Evolutionary conservation across 2,113 vertebrate genomes (phyloP), one percentile per base, ranked within the genome.

Genomic region (Anthoscopus minutus): DNA sequence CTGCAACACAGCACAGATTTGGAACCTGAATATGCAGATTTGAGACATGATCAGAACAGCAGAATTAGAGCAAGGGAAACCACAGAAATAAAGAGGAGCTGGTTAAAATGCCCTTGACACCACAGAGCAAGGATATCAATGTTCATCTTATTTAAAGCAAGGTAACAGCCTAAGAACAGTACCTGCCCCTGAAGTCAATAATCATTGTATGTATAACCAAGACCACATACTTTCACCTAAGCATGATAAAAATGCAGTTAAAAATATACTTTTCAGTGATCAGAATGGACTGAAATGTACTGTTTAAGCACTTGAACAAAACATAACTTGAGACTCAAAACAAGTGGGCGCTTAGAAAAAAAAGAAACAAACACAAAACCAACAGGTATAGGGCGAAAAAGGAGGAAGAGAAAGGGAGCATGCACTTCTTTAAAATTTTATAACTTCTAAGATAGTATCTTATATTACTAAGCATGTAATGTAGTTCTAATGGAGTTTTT

Each of bases 401-500:
- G 8, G 33, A 37, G 4, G 13, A 70, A 72, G 6, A 58, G 9
- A 87, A 79, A 76, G 27, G 7, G 15, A 91, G 60, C 28, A 44
- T 14, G 33, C 13, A 33, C n/a, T 22, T 62, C 18, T 72, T 88
- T 37, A 40, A 38, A 45, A 33, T 80, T 50, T 28, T 42, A 6
- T 65, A 71, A 78, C 40, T 76, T 86, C 53, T 82, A 66, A 45
- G 93, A 25, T 56, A 69, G 16, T 64, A 88, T 66, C 70, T 69
- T 93, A 71, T 89, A 94, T 82, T 90, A 90, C 57, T 96, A 92
- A 82, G 67, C 33, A 80, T 18, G 17, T 69, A 40, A 64, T 76
- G 88, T 71, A 66, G 50, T 65, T 95, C 77, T 74, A 78, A 81
- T n/a, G 35, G 18, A 58, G 42, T 42, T 93, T 96, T 90, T 80